Percentiles rank a stretch among this genome's conserved stretches.
phyloP scores from a whole-genome alignment of 35 echinoderm and acorn worm species.

The Chiridota heheva region DNA sequence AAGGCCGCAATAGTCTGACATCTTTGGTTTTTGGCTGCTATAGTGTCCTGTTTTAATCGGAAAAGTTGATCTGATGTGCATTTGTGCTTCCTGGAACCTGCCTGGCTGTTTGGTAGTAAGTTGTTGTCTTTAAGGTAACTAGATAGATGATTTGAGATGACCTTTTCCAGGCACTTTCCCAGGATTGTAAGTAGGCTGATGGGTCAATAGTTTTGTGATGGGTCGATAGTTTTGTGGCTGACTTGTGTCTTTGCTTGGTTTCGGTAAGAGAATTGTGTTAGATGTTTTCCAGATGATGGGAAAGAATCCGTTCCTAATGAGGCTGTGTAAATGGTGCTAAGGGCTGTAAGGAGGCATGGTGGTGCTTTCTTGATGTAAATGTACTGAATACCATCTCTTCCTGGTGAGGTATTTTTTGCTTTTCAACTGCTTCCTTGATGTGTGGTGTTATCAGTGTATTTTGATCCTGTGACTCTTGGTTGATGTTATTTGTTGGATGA shows the following conservation, averaged over 20 bases:
- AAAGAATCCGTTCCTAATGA: not conserved
- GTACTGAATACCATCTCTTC: not conserved
- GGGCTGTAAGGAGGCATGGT: not conserved
- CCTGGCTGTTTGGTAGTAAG: not conserved
- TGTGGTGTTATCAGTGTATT: too few relatives aligned
- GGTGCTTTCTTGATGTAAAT: not conserved
- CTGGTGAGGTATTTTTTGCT: slow-evolving; percentile 13
- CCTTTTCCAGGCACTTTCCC: not conserved
- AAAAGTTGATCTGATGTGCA: slow-evolving; percentile 25
- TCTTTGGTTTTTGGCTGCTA: too few relatives aligned
- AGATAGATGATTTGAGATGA: not conserved
- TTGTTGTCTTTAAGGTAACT: not conserved
- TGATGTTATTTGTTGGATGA: too few relatives aligned
- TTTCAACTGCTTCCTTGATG: too few relatives aligned
- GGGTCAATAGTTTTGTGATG: slow-evolving; percentile 7
- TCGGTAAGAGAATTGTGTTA: not conserved
- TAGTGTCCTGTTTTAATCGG: not conserved
- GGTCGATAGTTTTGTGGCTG: not conserved
- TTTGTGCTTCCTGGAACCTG: not conserved
- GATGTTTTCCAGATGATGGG: not conserved
- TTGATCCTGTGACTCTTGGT: too few relatives aligned
- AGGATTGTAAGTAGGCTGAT: slow-evolving; percentile 14
- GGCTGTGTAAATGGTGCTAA: not conserved
- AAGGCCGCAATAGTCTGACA: too few relatives aligned
- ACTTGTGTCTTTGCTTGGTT: not conserved